Percentiles rank a stretch among this genome's conserved stretches.
Evolutionary conservation across 2,113 vertebrate genomes (phyloP).

Genomic region (Ovis canadensis): DNA sequence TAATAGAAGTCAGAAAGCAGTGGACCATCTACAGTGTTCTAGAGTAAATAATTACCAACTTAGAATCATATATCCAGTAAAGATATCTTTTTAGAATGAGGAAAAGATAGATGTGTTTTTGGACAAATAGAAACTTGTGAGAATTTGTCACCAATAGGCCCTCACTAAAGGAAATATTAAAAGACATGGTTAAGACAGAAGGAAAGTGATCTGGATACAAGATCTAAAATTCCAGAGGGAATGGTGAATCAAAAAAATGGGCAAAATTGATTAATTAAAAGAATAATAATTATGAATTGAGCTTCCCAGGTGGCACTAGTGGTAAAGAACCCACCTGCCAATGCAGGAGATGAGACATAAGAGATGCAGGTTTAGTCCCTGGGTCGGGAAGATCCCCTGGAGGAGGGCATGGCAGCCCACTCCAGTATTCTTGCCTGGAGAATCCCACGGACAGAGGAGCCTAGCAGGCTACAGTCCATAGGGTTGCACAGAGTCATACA

Average conservation of each 20-base stretch:
- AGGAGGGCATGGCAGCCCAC: background rate
- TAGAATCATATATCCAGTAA: background rate
- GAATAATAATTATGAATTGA: background rate
- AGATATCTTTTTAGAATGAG: background rate
- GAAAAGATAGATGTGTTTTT: background rate
- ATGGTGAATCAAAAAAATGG: background rate
- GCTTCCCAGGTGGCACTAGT: background rate
- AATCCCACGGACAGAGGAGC: background rate
- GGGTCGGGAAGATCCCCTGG: background rate
- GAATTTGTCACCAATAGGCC: background rate
- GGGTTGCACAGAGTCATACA: background rate
- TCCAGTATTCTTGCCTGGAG: background rate
- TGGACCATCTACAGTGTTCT: background rate
- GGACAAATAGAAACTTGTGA: background rate
- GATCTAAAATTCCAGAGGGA: background rate
- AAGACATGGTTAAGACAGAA: background rate
- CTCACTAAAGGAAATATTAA: background rate
- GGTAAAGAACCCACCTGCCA: background rate
- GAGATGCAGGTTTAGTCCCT: background rate
- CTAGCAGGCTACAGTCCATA: background rate
- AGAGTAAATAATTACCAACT: background rate
- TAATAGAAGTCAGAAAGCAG: background rate
- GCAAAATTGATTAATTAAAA: background rate
- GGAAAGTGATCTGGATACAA: background rate
- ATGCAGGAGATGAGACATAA: background rate